phyloP scores from a whole-genome alignment of 2,113 vertebrate species.

The Notechis scutatus region DNA sequence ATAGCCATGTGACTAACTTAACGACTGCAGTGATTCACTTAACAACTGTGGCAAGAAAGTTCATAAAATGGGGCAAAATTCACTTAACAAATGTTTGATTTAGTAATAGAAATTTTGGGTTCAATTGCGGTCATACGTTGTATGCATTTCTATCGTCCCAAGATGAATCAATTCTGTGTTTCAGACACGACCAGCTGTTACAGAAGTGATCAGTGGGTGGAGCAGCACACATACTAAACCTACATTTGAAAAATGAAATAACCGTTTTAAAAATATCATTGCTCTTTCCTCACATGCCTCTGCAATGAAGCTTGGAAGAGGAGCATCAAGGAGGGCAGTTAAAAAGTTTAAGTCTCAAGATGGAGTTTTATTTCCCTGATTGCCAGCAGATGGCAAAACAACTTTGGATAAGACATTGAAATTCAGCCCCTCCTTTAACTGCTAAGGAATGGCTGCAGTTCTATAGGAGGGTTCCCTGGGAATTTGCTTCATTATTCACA shows the following conservation, averaged over 20 bases:
- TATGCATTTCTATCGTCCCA: neutral
- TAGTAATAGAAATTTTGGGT: neutral
- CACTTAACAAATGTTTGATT: neutral
- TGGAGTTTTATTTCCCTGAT: neutral
- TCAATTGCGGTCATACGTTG: neutral
- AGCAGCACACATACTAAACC: neutral
- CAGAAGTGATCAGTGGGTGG: neutral
- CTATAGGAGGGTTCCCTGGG: neutral
- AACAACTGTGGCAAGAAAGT: neutral
- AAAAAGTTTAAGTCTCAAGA: neutral
- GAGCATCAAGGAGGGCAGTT: neutral
- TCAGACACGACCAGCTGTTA: neutral
- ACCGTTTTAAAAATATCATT: neutral
- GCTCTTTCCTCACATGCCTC: neutral
- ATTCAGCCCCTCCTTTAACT: neutral
- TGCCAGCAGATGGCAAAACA: constrained; percentile 9
- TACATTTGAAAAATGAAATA: neutral
- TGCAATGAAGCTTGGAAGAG: neutral
- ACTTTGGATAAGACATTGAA: neutral
- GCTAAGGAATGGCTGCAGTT: neutral
- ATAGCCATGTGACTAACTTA: neutral
- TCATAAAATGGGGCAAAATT: neutral
- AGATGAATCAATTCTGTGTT: neutral
- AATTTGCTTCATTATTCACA: too few species aligned
- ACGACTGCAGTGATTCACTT: neutral